Percentiles rank a stretch among this genome's conserved stretches.
Evolutionary conservation across 2,113 vertebrate species (phyloP).

Genomic region (Physeter macrocephalus): DNA sequence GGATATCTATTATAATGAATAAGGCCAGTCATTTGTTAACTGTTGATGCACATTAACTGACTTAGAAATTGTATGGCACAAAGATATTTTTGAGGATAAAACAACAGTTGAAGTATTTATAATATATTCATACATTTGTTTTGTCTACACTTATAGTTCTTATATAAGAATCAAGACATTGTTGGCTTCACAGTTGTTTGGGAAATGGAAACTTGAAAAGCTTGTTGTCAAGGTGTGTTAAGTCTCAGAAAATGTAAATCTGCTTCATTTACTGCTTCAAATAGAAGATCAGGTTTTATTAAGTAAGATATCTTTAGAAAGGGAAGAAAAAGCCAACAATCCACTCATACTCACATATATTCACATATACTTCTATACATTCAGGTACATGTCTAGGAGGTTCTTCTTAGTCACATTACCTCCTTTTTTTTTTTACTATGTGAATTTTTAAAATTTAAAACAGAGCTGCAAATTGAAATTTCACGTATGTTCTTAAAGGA

Average conservation of each 20-base stretch:
- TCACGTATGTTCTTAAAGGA: neutral
- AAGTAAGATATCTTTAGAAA: neutral
- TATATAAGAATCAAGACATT: neutral
- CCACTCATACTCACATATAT: neutral
- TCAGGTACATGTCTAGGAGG: neutral
- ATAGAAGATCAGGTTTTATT: neutral
- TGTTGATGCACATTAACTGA: neutral
- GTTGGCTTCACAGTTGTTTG: neutral
- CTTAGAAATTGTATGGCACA: neutral
- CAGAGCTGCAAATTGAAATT: neutral
- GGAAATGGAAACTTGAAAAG: neutral
- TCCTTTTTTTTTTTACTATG: neutral
- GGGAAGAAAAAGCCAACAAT: neutral
- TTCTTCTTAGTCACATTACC: neutral
- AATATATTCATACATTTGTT: neutral
- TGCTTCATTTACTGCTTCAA: neutral
- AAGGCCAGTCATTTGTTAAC: neutral
- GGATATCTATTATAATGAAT: neutral
- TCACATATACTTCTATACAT: neutral
- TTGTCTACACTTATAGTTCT: neutral
- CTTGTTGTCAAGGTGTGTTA: neutral
- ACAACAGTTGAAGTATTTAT: neutral
- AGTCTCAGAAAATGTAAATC: neutral
- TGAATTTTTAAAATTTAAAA: slow-evolving; percentile 10
- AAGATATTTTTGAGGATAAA: neutral